Percentiles rank a stretch among this genome's conserved stretches.
Conservation (phyloP, 2,113 vertebrate genomes). For the Paraplagusia blochii region DNA sequence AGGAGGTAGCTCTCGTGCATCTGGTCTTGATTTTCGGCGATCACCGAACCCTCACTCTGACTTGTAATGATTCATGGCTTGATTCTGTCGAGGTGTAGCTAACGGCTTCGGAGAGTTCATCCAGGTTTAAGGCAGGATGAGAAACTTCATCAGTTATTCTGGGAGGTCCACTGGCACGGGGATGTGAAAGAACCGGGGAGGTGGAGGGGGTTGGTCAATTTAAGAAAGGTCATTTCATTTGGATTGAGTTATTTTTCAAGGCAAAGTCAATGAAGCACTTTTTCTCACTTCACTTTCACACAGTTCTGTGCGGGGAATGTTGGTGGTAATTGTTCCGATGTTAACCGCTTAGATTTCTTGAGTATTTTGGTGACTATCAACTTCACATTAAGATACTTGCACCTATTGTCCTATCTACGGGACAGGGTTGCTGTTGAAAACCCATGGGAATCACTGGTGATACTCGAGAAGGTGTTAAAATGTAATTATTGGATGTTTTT, state of each 20-base stretch:
- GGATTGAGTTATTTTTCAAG: background rate
- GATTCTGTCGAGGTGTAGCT: slow-evolving; percentile 58
- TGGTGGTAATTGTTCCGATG: slow-evolving; percentile 31
- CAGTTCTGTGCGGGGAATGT: slow-evolving; percentile 1
- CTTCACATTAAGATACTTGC: too few relatives aligned
- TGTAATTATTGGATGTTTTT: too few relatives aligned
- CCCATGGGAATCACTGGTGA: too few relatives aligned
- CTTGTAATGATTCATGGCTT: slow-evolving; percentile 66
- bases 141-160: slow-evolving; percentile 45
- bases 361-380: too few relatives aligned
- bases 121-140: slow-evolving; percentile 64
- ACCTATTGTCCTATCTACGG: too few relatives aligned
- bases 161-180: slow-evolving; percentile 33
- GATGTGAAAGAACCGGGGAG: slow-evolving; percentile 8
- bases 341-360: slow-evolving; percentile 13
- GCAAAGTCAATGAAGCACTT: slow-evolving; percentile 1
- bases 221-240: slow-evolving; percentile 9
- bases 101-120: slow-evolving; percentile 63
- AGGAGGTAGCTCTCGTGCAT: slow-evolving; percentile 54
- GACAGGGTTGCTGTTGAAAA: too few relatives aligned
- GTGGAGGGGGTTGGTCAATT: slow-evolving; percentile 1
- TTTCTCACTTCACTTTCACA: background rate
- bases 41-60: slow-evolving; percentile 58
- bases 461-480: too few relatives aligned
- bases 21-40: slow-evolving; percentile 67